Evolutionary conservation across 2,797 vertebrate species (phyloP), one percentile per base, ranked within the genome.

Genomic region (Coilia nasus): DNA sequence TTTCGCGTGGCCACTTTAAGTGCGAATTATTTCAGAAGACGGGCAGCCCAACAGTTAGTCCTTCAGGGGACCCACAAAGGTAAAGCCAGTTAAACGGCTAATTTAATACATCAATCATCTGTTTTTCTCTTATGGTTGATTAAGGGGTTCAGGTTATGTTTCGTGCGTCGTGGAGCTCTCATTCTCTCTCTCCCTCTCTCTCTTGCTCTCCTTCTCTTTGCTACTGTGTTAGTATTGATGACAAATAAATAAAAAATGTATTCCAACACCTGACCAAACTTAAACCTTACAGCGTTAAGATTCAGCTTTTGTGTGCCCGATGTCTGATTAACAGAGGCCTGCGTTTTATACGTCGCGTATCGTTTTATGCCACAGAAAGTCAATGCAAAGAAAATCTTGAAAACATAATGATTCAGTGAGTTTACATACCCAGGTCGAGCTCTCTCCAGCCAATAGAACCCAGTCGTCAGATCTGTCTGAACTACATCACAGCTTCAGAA

Each of bases 21-120:
- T 44, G n/a, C 17, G 31, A 78, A 88, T 81, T 83, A 41, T 86
- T 81, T 88, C 91, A 86, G 46, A 93, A 90, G 91, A 91, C 92
- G 83, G 91, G 93, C 90, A 91, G 91, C 35, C 41, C 35, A 44
- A 21, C 31, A 41, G 17, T 44, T 17, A 78, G 71, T 19, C 71
- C 71, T 78, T 78, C 35, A 44, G 17, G 71, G 71, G 31, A 78
- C 71, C 31, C 71, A 21, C 7, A 41, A 35, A 78, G 71, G 71
- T 78, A 78, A 78, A 71, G 17, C 1, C 71, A 44, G 71, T 78
- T 41, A 15, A 35, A 75, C 67, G 15, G 67, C 31, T 75, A 31
- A 75, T 78, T 78, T 78, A 17, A 78, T 25, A 28, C 25, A 14
- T 64, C 25, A 35, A 31, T 35, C 25, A 75, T 17, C 64, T 75